Conservation (phyloP, 2,113 vertebrate species). For the Myotis lucifugus region DNA sequence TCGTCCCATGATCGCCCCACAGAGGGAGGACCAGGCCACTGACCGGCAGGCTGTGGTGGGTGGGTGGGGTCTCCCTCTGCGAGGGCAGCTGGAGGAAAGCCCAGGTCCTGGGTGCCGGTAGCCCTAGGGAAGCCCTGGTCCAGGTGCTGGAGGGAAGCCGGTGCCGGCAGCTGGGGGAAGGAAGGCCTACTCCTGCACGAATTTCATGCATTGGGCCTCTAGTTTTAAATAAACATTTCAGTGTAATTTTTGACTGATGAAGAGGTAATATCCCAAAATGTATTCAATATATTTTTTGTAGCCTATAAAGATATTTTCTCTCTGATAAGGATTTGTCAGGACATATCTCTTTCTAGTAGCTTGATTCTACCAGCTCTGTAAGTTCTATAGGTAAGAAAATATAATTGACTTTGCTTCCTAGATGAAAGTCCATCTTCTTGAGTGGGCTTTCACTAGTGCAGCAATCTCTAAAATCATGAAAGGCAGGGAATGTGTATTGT, state of each 20-base stretch:
- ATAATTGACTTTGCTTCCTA: background rate
- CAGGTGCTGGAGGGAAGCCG: too few species aligned
- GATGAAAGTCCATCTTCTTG: background rate
- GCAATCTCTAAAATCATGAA: constrained; percentile 1
- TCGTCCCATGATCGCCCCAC: too few species aligned
- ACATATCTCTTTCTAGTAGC: background rate
- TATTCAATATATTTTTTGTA: constrained; percentile 6
- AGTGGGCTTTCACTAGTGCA: background rate
- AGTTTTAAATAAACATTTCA: background rate
- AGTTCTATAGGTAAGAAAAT: background rate
- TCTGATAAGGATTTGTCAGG: background rate
- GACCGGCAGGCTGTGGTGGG: too few species aligned
- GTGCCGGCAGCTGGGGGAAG: too few species aligned
- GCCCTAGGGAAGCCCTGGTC: too few species aligned
- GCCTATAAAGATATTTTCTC: background rate
- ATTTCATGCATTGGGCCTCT: too few species aligned
- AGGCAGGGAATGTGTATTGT: background rate
- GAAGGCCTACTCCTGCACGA: too few species aligned
- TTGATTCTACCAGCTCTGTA: background rate
- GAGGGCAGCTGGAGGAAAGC: too few species aligned
- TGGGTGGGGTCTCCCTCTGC: too few species aligned
- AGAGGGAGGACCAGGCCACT: too few species aligned
- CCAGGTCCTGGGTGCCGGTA: too few species aligned
- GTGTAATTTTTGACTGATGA: background rate
- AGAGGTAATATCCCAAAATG: background rate